phyloP scores from a whole-genome alignment of 2,888 invertebrate species.

The Pristionchus mayeri region DNA sequence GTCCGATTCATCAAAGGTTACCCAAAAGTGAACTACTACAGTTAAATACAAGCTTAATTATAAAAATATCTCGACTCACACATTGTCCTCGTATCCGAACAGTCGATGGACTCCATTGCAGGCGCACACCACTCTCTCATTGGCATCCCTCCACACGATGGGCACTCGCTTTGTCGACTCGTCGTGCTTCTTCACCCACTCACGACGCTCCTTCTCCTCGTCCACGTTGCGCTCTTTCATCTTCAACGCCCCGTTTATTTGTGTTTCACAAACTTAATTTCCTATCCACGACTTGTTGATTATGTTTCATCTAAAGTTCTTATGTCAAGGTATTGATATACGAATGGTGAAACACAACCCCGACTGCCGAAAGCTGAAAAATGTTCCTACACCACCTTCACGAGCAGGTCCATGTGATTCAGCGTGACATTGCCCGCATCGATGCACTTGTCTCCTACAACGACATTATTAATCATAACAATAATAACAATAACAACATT shows the following conservation, averaged over 20 bases:
- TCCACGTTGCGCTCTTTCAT: conserved; percentile 22
- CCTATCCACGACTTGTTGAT: too few species aligned
- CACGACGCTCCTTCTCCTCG: conserved; percentile 15
- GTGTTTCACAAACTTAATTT: too few species aligned
- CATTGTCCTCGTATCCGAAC: conserved; percentile 6
- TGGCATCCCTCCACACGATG: not conserved
- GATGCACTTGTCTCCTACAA: conserved; percentile 16
- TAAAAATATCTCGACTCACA: conserved; percentile 34
- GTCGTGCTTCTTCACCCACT: conserved; percentile 34
- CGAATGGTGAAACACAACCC: too few species aligned
- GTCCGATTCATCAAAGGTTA: too few species aligned
- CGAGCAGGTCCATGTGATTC: not conserved
- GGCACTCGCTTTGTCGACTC: conserved; percentile 16
- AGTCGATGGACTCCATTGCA: conserved; percentile 16
- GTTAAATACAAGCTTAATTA: too few species aligned
- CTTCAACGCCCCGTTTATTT: too few species aligned
- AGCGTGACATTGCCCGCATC: not conserved
- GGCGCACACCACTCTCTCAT: conserved; percentile 3
- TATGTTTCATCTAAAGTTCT: too few species aligned
- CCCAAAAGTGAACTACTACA: too few species aligned
- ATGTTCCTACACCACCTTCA: conserved; percentile 5
- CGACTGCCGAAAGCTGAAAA: too few species aligned
- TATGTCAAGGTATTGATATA: too few species aligned
- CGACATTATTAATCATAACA: too few species aligned
- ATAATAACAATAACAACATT: too few species aligned